Conservation (phyloP, 2,113 vertebrate genomes). For the Myotis lucifugus region DNA sequence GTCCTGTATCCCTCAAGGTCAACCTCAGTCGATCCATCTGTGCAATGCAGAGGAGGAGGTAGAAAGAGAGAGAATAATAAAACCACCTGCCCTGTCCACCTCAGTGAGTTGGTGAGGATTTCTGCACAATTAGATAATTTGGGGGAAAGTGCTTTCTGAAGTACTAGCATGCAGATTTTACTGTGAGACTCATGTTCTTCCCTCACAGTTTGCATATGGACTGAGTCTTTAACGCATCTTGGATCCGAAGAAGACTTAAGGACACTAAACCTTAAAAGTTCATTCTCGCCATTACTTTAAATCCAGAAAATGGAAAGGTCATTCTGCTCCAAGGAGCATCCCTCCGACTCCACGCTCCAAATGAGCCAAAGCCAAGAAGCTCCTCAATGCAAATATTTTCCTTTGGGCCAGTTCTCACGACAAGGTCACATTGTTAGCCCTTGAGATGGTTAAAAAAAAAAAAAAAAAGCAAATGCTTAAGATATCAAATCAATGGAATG, state of each 20-base stretch:
- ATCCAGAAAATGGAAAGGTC: slow-evolving; percentile 54
- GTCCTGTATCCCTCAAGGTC: neutral
- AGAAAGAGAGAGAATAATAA: neutral
- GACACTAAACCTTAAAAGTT: slow-evolving; percentile 39
- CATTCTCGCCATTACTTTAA: slow-evolving; percentile 33
- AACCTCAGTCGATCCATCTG: neutral
- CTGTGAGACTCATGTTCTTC: neutral
- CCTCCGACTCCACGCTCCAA: slow-evolving; percentile 35
- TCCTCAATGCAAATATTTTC: slow-evolving; percentile 52
- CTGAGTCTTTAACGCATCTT: slow-evolving; percentile 34
- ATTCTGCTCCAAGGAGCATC: slow-evolving; percentile 42
- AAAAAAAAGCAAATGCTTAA: slow-evolving; percentile 54
- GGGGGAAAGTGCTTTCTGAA: neutral
- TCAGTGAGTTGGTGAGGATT: slow-evolving; percentile 20
- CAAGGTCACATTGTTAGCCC: slow-evolving; percentile 59
- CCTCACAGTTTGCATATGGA: neutral
- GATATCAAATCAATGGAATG: slow-evolving; percentile 72
- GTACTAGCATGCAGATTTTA: neutral
- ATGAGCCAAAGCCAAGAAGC: slow-evolving; percentile 45
- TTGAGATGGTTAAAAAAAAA: slow-evolving; percentile 39
- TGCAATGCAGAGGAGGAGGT: neutral
- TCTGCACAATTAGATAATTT: neutral
- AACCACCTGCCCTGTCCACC: neutral
- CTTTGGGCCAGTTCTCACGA: slow-evolving; percentile 41
- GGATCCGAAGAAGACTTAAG: slow-evolving; percentile 9